A percentile compares a stretch with the other conserved stretches of the same genome.
phyloP scores from a whole-genome alignment of 2,113 vertebrate species.

The Onychostoma macrolepis region DNA sequence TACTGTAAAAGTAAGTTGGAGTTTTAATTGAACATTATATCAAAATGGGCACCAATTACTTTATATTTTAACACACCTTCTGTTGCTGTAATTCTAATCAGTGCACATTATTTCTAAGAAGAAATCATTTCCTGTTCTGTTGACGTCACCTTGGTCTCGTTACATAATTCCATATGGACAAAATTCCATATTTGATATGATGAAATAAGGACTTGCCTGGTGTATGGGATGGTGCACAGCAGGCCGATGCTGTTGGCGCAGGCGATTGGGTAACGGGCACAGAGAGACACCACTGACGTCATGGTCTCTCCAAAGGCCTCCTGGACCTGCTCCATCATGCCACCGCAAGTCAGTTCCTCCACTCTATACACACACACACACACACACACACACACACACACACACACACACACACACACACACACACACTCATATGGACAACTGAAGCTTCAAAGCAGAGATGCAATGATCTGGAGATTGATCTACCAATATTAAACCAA shows the following conservation, averaged over 20 bases:
- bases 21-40: neutral
- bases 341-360: conserved; percentile 94
- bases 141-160: neutral
- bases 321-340: conserved; percentile 98
- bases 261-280: conserved; percentile 95
- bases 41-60: neutral
- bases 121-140: neutral
- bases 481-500: neutral
- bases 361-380: conserved; percentile 75
- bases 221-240: conserved; percentile 96
- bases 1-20: neutral
- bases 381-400: too few species aligned
- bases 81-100: neutral
- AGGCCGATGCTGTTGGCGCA: conserved; percentile 98
- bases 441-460: neutral
- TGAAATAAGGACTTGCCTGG: conserved; percentile 76
- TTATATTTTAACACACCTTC: neutral
- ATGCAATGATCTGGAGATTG: neutral
- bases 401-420: too few species aligned
- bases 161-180: neutral
- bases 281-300: conserved; percentile 96
- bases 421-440: neutral
- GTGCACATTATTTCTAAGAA: neutral
- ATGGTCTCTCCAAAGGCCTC: conserved; percentile 98
- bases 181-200: neutral